Evolutionary conservation across 2,888 invertebrate genomes (phyloP).

Genomic region (Lymantria dispar): DNA sequence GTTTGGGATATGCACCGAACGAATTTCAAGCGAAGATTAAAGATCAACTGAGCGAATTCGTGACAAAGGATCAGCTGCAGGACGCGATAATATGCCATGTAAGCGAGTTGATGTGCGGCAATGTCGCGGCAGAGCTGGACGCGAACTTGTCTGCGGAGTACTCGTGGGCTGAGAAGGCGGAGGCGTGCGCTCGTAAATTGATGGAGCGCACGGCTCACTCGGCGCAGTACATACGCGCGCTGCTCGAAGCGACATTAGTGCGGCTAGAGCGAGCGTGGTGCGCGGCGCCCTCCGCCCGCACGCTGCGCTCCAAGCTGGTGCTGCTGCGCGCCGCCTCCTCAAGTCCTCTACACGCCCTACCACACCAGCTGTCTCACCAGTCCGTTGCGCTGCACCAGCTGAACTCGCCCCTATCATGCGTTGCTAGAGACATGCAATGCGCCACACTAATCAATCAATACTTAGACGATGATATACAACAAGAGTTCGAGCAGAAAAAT

Average conservation of each 20-base stretch:
- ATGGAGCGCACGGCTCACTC: slow-evolving; percentile 40
- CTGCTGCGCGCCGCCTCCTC: background rate
- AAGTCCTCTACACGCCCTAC: background rate
- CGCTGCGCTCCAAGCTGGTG: background rate
- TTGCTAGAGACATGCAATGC: background rate
- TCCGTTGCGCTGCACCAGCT: background rate
- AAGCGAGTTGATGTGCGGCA: slow-evolving; percentile 8
- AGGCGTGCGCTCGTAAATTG: slow-evolving; percentile 33
- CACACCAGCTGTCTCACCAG: background rate
- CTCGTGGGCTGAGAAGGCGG: slow-evolving; percentile 21
- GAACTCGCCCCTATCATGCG: background rate
- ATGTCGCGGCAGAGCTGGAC: slow-evolving; percentile 1
- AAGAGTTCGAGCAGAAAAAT: background rate
- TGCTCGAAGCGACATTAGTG: slow-evolving; percentile 42
- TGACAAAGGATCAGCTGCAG: slow-evolving; percentile 10
- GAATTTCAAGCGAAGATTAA: slow-evolving; percentile 8
- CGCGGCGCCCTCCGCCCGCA: slow-evolving; percentile 10
- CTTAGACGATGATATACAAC: background rate
- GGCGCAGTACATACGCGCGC: slow-evolving; percentile 42
- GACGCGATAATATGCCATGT: slow-evolving; percentile 13
- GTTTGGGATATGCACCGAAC: slow-evolving; percentile 24
- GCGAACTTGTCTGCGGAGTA: background rate
- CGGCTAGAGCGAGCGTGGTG: slow-evolving; percentile 32
- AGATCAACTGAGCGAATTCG: no score
- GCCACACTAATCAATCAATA: background rate